Evolutionary conservation across 2,113 vertebrate species (phyloP).

Genomic region (Ceratotherium simum): DNA sequence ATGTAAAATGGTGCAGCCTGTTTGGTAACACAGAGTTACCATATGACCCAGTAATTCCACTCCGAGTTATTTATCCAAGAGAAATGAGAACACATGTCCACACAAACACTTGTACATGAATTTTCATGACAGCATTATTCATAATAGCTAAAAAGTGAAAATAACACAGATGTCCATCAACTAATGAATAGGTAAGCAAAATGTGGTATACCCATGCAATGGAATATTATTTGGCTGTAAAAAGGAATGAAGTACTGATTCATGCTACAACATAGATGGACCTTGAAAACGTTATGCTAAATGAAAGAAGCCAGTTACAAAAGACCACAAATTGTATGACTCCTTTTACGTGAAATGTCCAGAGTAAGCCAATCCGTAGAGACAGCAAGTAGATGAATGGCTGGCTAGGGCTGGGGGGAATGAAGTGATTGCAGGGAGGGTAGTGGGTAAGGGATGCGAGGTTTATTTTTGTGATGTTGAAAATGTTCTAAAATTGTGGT

Average conservation of each 20-base stretch:
- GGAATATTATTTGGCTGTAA: neutral
- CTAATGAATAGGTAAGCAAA: neutral
- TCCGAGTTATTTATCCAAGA: neutral
- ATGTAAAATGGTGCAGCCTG: no score
- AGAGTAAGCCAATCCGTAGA: neutral
- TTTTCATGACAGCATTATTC: neutral
- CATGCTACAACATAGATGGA: neutral
- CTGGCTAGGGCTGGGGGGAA: neutral
- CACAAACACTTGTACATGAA: neutral
- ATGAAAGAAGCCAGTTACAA: neutral
- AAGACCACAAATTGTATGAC: neutral
- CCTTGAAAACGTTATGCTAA: neutral
- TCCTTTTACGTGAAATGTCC: neutral
- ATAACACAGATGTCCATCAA: neutral
- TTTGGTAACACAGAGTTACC: no score
- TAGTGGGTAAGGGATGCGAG: neutral
- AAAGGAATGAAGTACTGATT: neutral
- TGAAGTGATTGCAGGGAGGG: neutral
- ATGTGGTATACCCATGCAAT: neutral
- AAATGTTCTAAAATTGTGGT: slow-evolving; percentile 1
- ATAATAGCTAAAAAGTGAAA: slow-evolving; percentile 20
- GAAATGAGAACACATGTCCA: neutral
- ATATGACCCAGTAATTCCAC: no score
- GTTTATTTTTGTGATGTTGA: neutral
- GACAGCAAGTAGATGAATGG: neutral